These are phyloP conservation scores for Anolis sagrei DNA, from an alignment of 2,113 vertebrate genomes.

Conservation along the genomic window DNA sequence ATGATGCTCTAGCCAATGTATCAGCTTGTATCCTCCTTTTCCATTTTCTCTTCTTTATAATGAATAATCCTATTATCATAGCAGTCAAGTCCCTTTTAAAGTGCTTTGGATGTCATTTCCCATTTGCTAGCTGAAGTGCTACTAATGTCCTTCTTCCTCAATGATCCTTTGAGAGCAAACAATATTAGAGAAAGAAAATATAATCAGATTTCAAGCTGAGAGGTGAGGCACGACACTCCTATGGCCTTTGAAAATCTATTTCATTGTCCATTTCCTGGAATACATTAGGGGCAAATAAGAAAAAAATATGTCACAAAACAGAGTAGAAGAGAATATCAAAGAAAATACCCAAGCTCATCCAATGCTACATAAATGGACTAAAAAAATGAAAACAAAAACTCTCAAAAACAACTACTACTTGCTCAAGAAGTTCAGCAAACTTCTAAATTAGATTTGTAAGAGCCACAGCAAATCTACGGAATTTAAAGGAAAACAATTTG, in stretches of 20 bases:
- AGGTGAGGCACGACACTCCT: neutral
- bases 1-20: rapidly evolving
- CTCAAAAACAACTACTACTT: too few species aligned
- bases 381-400: too few species aligned
- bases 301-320: neutral
- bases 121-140: neutral
- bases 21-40: neutral
- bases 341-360: neutral
- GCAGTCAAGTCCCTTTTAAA: neutral
- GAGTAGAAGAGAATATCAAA: neutral
- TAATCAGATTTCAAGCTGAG: conserved; percentile 1
- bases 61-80: neutral
- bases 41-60: neutral
- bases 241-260: neutral
- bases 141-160: neutral
- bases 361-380: neutral
- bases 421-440: too few species aligned
- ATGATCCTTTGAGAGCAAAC: neutral
- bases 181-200: neutral
- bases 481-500: neutral
- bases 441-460: neutral
- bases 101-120: neutral
- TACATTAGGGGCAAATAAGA: neutral
- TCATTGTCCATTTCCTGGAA: neutral
- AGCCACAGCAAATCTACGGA: neutral